A percentile compares a stretch with the other conserved stretches of the same genome.
phyloP scores from a whole-genome alignment of 1,140 invertebrate species.

The Papilio dardanus region DNA sequence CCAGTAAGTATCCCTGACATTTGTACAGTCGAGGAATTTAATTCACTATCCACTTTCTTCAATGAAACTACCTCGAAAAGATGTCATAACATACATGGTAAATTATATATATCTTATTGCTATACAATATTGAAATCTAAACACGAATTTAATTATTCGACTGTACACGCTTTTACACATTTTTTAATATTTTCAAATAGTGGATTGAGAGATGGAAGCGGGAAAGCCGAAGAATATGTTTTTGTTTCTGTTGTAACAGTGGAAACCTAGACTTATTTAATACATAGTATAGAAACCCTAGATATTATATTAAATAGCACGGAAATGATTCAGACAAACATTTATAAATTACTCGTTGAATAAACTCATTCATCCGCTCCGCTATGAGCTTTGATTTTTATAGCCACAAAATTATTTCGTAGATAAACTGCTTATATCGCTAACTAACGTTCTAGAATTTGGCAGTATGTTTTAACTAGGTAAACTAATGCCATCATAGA shows the following conservation, averaged over 20 bases:
- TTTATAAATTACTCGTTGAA: conserved; percentile 19
- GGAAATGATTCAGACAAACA: conserved; percentile 10
- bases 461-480: not conserved
- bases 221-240: too few species aligned
- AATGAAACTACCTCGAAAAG: not conserved
- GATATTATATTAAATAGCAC: conserved; percentile 4
- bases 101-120: too few species aligned
- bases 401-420: not conserved
- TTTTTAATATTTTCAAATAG: not conserved
- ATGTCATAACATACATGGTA: too few species aligned
- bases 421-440: not conserved
- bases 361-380: not conserved
- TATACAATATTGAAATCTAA: too few species aligned
- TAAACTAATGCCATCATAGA: not conserved
- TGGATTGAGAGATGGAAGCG: not conserved
- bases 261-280: not conserved
- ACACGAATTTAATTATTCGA: too few species aligned
- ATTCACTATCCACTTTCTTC: not conserved
- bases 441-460: not conserved
- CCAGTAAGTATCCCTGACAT: conserved; percentile 58
- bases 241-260: not conserved
- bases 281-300: not conserved
- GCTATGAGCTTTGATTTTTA: not conserved
- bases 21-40: not conserved
- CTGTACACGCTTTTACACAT: too few species aligned